phyloP scores from a whole-genome alignment of 2,888 invertebrate genomes.

The Catocala nupta region DNA sequence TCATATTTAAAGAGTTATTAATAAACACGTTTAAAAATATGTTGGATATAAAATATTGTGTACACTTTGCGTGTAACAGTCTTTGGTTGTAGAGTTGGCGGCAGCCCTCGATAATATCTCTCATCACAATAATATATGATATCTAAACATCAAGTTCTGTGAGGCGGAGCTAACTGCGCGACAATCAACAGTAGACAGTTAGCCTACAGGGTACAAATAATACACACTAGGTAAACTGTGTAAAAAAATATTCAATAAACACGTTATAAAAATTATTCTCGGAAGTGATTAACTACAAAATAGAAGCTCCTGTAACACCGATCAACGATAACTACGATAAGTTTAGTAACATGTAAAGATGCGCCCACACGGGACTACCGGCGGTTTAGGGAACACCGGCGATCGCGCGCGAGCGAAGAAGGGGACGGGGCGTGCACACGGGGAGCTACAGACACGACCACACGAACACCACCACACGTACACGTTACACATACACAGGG shows the following conservation, averaged over 20 bases:
- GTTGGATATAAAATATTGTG: conserved; percentile 43
- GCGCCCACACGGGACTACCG: no score
- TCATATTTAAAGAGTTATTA: conserved; percentile 27
- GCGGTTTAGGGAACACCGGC: no score
- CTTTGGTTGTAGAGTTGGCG: conserved; percentile 51
- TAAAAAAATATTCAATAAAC: conserved; percentile 62
- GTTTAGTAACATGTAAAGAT: no score
- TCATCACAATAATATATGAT: conserved; percentile 34
- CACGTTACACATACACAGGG: conserved; percentile 29
- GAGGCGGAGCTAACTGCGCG: no score
- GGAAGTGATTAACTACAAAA: conserved; percentile 46
- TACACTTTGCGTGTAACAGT: conserved; percentile 50
- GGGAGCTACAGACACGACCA: not conserved
- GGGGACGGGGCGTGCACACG: no score
- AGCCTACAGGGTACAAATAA: conserved; percentile 46
- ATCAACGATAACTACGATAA: conserved; percentile 1
- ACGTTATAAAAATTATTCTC: conserved; percentile 59
- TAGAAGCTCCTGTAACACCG: conserved; percentile 48
- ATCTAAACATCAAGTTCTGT: conserved; percentile 9
- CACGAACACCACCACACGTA: conserved; percentile 10
- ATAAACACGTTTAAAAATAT: conserved; percentile 48
- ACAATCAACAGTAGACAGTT: not conserved
- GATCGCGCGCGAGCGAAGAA: no score
- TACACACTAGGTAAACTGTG: conserved; percentile 65
- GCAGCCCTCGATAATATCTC: conserved; percentile 23